These are phyloP conservation scores for Styela plicata DNA, from an alignment of 23 tunicate species.

Conservation along the genomic window DNA sequence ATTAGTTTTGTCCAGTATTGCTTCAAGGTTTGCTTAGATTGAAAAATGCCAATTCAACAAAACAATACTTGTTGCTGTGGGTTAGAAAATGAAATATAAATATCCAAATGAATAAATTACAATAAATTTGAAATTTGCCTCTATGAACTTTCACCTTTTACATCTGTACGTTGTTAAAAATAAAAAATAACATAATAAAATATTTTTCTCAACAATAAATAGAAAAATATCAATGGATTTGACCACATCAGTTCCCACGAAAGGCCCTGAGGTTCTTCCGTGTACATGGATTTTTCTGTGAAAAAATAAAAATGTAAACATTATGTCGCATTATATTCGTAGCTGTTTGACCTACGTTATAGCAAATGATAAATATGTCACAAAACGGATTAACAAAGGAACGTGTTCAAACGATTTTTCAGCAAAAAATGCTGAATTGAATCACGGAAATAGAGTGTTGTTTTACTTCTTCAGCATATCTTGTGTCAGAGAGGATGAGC, in stretches of 20 bases:
- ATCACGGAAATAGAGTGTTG: too few relatives aligned
- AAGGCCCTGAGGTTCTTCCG: constrained; percentile 37
- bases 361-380: too few relatives aligned
- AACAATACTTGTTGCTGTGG: not conserved
- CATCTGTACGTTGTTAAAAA: too few relatives aligned
- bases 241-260: constrained; percentile 44
- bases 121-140: not conserved
- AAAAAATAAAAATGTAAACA: not conserved
- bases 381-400: not conserved
- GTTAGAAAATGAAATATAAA: not conserved
- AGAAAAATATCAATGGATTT: constrained; percentile 68
- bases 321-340: too few relatives aligned
- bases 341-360: too few relatives aligned
- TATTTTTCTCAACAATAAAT: constrained; percentile 63
- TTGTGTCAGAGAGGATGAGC: too few relatives aligned
- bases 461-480: too few relatives aligned
- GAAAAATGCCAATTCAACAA: not conserved
- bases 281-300: not conserved
- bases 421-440: not conserved
- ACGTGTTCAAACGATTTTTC: not conserved
- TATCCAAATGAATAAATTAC: not conserved
- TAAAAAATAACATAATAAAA: constrained; percentile 78
- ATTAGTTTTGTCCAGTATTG: not conserved
- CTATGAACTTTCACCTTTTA: too few relatives aligned
- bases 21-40: not conserved